Base-by-base conservation (phyloP, 2,113 vertebrate species). In the Nestor notabilis region DNA sequence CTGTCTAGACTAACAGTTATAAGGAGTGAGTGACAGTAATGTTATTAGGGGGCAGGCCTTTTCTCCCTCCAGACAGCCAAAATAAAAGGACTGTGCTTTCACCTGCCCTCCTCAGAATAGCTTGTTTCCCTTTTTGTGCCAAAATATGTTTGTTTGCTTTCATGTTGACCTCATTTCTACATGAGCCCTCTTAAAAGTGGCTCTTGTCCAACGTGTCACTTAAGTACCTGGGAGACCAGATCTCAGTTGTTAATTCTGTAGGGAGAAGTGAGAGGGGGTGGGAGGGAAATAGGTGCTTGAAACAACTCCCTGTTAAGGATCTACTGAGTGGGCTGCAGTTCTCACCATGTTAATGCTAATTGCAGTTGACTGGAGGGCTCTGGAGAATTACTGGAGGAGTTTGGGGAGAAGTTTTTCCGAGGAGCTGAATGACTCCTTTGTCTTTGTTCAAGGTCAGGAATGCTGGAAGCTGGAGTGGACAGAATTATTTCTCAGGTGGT, bases 401-500 rank as follows among this genome's bases (percentile, higher is more conserved):
- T 69, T 49, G 87, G 94, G 92, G 81, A 93, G 95, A 96, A 93
- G 79, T 71, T 78, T 96, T 93, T 95, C 50, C 28, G 55, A 77
- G 93, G 74, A 96, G 69, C 86, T 98, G 97, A 99, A 97, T 98
- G 97, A 98, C 97, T 97, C 95, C 98, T 98, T 96, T 99, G 98
- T 99, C 96, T 99, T 98, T 98, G 93, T 93, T 86, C 97, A 98
- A 99, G 99, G 98, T 99, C 99, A 97, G 99, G 98, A 97, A 98
- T 99, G 98, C 98, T 99, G 98, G 99, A 99, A 98, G 99, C 98
- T 86, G 98, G 98, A 97, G 98, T 98, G 97, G 99, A 99, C 98
- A 99, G 99, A 98, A 99, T 99, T 98, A 99, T 99, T 98, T 99
- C 99, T 98, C 99, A 99, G 98, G 99, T 99, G 98, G 98, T 98